phyloP scores from a whole-genome alignment of 2,888 invertebrate species.

The Coecobrya sp. region DNA sequence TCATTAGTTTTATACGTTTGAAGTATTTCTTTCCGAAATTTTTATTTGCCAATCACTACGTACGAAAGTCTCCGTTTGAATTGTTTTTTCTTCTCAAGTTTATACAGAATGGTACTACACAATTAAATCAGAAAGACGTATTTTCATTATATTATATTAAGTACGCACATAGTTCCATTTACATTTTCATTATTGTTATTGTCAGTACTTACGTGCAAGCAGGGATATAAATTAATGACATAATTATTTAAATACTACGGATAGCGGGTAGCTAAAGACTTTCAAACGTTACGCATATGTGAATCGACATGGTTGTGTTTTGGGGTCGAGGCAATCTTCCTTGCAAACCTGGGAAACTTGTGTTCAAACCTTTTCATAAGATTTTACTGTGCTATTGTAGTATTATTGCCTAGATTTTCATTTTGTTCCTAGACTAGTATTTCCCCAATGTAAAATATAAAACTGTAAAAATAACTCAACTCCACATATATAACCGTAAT shows the following conservation, averaged over 20 bases:
- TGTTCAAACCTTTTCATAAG: slow-evolving; percentile 70
- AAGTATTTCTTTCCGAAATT: slow-evolving; percentile 14
- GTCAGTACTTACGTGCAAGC: slow-evolving; percentile 45
- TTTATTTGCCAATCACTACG: slow-evolving; percentile 34
- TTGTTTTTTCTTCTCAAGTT: neutral
- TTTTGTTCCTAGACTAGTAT: slow-evolving; percentile 20
- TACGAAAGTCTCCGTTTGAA: neutral
- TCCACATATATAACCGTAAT: too few relatives aligned
- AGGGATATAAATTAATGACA: slow-evolving; percentile 49
- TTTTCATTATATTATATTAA: slow-evolving; percentile 65
- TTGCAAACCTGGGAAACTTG: slow-evolving; percentile 75
- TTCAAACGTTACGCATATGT: slow-evolving; percentile 54
- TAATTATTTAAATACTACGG: slow-evolving; percentile 49
- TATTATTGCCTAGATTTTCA: slow-evolving; percentile 33
- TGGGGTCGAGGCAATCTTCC: slow-evolving; percentile 74
- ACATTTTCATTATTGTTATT: slow-evolving; percentile 43
- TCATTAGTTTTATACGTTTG: slow-evolving; percentile 70
- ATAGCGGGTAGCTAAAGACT: slow-evolving; percentile 76
- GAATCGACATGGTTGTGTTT: slow-evolving; percentile 73
- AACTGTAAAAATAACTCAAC: neutral
- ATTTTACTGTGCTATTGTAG: slow-evolving; percentile 56
- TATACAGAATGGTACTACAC: slow-evolving; percentile 28
- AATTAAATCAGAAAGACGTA: slow-evolving; percentile 62
- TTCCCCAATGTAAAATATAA: neutral
- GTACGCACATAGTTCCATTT: slow-evolving; percentile 61